Percentiles rank a stretch among this genome's conserved stretches.
phyloP scores from a whole-genome alignment of 2,888 invertebrate genomes.

The Scaptodrosophila latifasciaeformis region DNA sequence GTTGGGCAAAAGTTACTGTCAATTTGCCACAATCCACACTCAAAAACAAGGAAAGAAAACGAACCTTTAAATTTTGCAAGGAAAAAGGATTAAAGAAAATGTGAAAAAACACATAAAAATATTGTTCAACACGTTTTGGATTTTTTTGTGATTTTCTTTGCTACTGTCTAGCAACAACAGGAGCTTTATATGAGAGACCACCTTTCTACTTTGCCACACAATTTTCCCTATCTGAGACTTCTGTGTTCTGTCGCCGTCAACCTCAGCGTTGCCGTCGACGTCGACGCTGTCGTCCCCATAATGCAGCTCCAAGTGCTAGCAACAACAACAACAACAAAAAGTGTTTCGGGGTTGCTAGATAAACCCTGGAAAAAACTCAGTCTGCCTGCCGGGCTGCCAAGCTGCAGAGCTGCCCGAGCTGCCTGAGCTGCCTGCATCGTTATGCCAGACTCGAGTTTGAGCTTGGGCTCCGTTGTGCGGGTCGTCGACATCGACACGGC shows the following conservation, averaged over 20 bases:
- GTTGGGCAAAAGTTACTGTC: constrained; percentile 3
- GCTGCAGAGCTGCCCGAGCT: constrained; percentile 15
- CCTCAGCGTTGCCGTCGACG: constrained; percentile 18
- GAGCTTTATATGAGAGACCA: too few species aligned
- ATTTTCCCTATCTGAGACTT: constrained; percentile 46
- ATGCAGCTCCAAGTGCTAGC: too few species aligned
- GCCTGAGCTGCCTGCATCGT: constrained; percentile 52
- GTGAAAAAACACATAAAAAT: constrained; percentile 1
- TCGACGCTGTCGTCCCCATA: constrained; percentile 25
- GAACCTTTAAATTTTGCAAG: too few species aligned
- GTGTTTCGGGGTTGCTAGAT: constrained; percentile 65
- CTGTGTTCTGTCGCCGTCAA: constrained; percentile 1
- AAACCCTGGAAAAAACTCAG: constrained; percentile 61
- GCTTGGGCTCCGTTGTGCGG: constrained; percentile 27
- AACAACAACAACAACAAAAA: too few species aligned
- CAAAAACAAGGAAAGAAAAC: too few species aligned
- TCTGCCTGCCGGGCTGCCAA: constrained; percentile 37
- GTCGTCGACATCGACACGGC: constrained; percentile 50
- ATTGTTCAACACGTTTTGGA: constrained; percentile 58
- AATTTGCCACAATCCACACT: too few species aligned
- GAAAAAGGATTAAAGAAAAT: neutral
- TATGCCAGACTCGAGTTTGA: too few species aligned
- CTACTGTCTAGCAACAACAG: too few species aligned
- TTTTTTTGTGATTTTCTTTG: constrained; percentile 50
- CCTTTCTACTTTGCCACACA: too few species aligned